A percentile compares a stretch with the other conserved stretches of the same genome.
These are phyloP conservation scores for Petrocephalus zakoni DNA, from an alignment of 2,113 vertebrate genomes.

Conservation along the genomic window DNA sequence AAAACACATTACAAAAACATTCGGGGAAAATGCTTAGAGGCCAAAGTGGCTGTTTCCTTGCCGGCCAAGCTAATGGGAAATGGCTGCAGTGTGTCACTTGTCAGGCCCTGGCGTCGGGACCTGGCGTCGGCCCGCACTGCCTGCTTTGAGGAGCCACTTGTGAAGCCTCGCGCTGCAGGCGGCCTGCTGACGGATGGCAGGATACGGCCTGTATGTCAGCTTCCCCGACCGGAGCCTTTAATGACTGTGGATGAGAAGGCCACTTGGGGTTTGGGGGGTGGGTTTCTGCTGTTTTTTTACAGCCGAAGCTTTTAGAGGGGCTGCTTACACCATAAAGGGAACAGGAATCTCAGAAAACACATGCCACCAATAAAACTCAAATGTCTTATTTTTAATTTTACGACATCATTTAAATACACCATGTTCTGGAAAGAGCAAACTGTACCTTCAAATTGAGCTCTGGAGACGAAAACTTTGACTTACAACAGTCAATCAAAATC, in stretches of 20 bases:
- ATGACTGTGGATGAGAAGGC: background rate
- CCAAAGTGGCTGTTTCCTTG: background rate
- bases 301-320: background rate
- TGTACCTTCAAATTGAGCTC: background rate
- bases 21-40: slow-evolving; percentile 6
- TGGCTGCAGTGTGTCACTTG: background rate
- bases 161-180: background rate
- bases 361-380: background rate
- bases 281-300: too few species aligned
- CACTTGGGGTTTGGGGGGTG: background rate
- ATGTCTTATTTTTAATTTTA: background rate
- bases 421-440: background rate
- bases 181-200: background rate
- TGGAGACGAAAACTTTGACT: background rate
- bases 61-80: slow-evolving; percentile 1
- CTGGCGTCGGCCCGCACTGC: background rate
- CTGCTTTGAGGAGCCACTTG: background rate
- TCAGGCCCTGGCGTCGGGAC: background rate
- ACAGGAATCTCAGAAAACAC: background rate
- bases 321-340: background rate
- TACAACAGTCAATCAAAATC: background rate
- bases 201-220: background rate
- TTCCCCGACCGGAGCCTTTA: background rate
- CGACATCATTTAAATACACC: background rate
- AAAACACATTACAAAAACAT: background rate